Evolutionary conservation across 1,140 invertebrate species (phyloP).

Genomic region (Cephus cinctus): DNA sequence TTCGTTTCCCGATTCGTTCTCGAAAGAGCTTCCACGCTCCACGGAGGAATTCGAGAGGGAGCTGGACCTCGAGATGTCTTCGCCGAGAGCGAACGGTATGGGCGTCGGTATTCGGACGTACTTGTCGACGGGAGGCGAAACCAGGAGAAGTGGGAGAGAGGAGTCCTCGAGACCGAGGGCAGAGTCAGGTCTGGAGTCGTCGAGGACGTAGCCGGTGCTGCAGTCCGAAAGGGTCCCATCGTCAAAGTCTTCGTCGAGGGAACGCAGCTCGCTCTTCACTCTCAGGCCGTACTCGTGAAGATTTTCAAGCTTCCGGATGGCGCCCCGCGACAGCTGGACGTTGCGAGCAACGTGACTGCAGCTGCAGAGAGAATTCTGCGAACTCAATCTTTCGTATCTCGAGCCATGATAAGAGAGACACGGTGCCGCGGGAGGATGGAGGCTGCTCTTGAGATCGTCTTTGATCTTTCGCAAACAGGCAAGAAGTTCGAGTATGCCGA

Average conservation of each 20-base stretch:
- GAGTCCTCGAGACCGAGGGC: constrained; percentile 19
- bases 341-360: constrained; percentile 35
- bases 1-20: constrained; percentile 44
- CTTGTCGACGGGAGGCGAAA: too few relatives aligned
- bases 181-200: constrained; percentile 21
- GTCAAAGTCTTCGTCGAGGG: constrained; percentile 32
- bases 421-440: constrained; percentile 31
- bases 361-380: constrained; percentile 43
- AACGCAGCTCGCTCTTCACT: constrained; percentile 39
- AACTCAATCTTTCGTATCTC: constrained; percentile 32
- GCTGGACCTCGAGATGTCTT: constrained; percentile 24
- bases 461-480: constrained; percentile 60
- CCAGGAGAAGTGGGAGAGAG: too few relatives aligned
- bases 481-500: constrained; percentile 68
- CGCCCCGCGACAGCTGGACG: constrained; percentile 28
- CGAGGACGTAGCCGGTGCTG: constrained; percentile 30
- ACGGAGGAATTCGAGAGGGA: constrained; percentile 27
- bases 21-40: constrained; percentile 31
- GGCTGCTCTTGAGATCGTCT: constrained; percentile 45
- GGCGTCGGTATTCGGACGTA: constrained; percentile 45
- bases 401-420: constrained; percentile 45
- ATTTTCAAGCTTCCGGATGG: constrained; percentile 46
- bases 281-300: constrained; percentile 47
- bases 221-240: constrained; percentile 37
- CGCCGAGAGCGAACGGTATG: constrained; percentile 31